Evolutionary conservation across 2,888 invertebrate genomes (phyloP).

Genomic region (Lasioglossum lativentre): DNA sequence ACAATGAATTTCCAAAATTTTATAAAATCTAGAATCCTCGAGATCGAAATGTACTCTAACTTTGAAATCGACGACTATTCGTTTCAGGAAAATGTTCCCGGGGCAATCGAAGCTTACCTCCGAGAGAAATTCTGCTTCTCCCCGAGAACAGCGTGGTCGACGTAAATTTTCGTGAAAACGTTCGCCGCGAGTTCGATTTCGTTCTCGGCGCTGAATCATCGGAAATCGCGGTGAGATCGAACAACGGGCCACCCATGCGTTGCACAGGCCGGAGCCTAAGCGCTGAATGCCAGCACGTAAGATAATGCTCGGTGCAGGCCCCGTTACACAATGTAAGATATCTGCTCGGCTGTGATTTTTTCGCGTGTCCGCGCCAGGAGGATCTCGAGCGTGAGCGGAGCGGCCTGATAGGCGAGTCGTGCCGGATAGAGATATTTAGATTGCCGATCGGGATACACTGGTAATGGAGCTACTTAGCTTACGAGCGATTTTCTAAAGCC

Average conservation of each 20-base stretch:
- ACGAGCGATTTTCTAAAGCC: conserved; percentile 43
- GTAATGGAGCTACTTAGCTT: conserved; percentile 53
- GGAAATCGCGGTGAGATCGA: neutral
- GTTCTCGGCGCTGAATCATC: neutral
- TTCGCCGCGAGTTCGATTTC: neutral
- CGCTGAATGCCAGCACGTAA: conserved; percentile 27
- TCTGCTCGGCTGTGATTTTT: conserved; percentile 38
- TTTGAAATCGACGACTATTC: neutral
- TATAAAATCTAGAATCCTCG: neutral
- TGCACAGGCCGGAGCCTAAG: conserved; percentile 4
- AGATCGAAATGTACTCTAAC: neutral
- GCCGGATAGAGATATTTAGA: conserved; percentile 59
- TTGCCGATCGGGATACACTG: conserved; percentile 44
- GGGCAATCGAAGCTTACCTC: neutral
- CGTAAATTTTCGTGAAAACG: neutral
- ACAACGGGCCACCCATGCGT: conserved; percentile 17
- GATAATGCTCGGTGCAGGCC: conserved; percentile 30
- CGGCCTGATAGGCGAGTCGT: conserved; percentile 52
- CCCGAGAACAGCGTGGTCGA: neutral
- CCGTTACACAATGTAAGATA: conserved; percentile 44
- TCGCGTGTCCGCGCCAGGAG: conserved; percentile 24
- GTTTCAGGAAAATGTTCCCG: neutral
- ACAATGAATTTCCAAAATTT: neutral
- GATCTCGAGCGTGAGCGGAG: conserved; percentile 57
- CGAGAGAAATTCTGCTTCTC: neutral